These are phyloP conservation scores for Rhinolophus sinicus DNA, from an alignment of 2,113 vertebrate genomes.

Conservation along the genomic window DNA sequence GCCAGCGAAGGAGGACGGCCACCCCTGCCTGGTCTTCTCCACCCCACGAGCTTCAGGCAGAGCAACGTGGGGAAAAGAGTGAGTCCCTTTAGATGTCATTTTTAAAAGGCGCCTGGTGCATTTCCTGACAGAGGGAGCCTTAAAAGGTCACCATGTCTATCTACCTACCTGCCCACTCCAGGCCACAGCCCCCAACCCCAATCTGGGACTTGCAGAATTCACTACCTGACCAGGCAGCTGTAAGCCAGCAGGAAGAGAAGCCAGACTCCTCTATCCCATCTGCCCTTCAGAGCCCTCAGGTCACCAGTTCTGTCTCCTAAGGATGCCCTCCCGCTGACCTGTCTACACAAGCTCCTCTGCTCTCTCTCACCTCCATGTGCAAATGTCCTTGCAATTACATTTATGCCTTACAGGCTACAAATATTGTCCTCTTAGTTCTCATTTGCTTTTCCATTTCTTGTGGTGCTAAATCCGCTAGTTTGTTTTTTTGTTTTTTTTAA, in stretches of 20 bases:
- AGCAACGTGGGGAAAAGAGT: not conserved
- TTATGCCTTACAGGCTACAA: not conserved
- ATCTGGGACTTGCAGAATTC: rapidly evolving
- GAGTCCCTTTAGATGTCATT: not conserved
- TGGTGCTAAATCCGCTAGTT: not conserved
- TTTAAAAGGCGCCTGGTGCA: not conserved
- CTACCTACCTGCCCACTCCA: not conserved
- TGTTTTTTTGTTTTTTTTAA: not conserved
- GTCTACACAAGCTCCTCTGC: not conserved
- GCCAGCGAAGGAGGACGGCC: not conserved
- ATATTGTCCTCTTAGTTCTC: not conserved
- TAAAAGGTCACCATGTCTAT: too few species aligned
- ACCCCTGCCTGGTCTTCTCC: not conserved
- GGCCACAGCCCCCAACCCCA: rapidly evolving
- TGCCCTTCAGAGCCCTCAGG: rapidly evolving
- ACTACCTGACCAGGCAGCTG: not conserved
- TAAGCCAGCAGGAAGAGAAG: too few species aligned
- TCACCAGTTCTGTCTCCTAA: rapidly evolving
- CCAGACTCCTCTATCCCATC: rapidly evolving
- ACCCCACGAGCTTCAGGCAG: not conserved
- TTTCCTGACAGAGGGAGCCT: too few species aligned
- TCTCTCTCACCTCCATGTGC: not conserved
- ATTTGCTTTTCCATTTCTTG: not conserved
- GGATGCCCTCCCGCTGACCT: rapidly evolving
- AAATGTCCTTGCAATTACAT: not conserved